A percentile compares a stretch with the other conserved stretches of the same genome.
These are phyloP conservation scores for Fabriciana adippe DNA, from an alignment of 2,888 invertebrate genomes.

Conservation along the genomic window DNA sequence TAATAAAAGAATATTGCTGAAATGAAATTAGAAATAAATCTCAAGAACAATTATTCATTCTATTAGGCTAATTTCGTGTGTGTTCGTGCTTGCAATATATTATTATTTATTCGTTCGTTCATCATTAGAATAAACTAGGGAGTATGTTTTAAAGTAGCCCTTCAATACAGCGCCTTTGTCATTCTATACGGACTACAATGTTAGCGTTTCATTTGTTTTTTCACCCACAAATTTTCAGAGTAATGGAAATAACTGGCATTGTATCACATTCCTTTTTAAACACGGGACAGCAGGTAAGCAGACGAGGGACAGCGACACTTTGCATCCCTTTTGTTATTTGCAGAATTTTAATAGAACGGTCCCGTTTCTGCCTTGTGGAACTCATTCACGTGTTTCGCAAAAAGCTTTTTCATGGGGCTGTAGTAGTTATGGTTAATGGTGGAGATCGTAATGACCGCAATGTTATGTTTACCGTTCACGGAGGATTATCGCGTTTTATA, in stretches of 20 bases:
- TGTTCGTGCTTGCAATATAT: too few relatives aligned
- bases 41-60: too few relatives aligned
- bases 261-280: constrained; percentile 77
- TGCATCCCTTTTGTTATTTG: constrained; percentile 71
- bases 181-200: constrained; percentile 24
- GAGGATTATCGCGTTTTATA: constrained; percentile 35
- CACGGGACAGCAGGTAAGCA: constrained; percentile 65
- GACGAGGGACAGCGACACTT: constrained; percentile 67
- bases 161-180: constrained; percentile 25
- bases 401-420: constrained; percentile 40
- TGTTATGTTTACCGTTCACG: constrained; percentile 34
- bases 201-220: constrained; percentile 36
- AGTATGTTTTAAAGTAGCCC: constrained; percentile 28
- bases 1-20: background rate
- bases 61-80: too few relatives aligned
- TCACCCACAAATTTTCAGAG: constrained; percentile 56
- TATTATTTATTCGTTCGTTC: background rate
- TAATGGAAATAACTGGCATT: constrained; percentile 76
- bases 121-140: constrained; percentile 15
- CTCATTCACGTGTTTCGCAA: constrained; percentile 42
- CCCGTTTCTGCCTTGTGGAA: constrained; percentile 40
- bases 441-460: constrained; percentile 33
- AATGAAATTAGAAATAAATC: too few relatives aligned
- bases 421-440: constrained; percentile 37
- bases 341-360: constrained; percentile 78